Evolutionary conservation across 2,888 invertebrate species (phyloP), one percentile per base, ranked within the genome.

Genomic region (Macaria notata): DNA sequence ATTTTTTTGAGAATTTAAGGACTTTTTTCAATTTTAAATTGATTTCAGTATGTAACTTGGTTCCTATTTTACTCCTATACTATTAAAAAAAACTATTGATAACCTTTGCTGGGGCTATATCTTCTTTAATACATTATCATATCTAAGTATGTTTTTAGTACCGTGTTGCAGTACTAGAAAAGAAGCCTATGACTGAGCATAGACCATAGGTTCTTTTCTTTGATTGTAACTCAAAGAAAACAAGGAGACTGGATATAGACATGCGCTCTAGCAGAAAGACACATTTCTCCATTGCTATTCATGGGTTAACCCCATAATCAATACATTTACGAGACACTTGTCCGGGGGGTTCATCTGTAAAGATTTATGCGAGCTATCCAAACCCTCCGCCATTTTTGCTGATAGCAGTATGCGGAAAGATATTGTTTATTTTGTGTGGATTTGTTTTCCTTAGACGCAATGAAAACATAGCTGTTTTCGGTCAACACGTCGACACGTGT

Each of bases 321-420:
- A 56, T 52, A 48, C 36, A 41, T 41, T 49, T 49, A 36, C 46
- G 36, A 5, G 53, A 48, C 60, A 59, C 57, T 54, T 56, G 60
- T 61, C 44, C 47, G 38, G 48, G 43, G 47, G 59, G 63, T 73
- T 82, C 75, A 77, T 81, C 65, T 73, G 71, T 79, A 81, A 79
- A 81, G 76, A 83, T 83, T 77, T 81, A 82, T 82, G 72, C 77
- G 72, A 70, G 69, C 67, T 63, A 69, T 67, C 65, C 66, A 68
- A 58, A 67, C 62, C 62, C 65, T 54, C 59, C 63, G 52, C 56
- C 62, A 65, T 68, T 70, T 64, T 60, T 65, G 63, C 57, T 58
- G 65, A 54, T 66, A 63, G 54, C 56, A 19, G 19, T 64, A 62
- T 63, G 61, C 36, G 41, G 57, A 30, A 51, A 57, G 64, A 71